Evolutionary conservation across 2,113 vertebrate genomes (phyloP).

Genomic region (Macaca mulatta): DNA sequence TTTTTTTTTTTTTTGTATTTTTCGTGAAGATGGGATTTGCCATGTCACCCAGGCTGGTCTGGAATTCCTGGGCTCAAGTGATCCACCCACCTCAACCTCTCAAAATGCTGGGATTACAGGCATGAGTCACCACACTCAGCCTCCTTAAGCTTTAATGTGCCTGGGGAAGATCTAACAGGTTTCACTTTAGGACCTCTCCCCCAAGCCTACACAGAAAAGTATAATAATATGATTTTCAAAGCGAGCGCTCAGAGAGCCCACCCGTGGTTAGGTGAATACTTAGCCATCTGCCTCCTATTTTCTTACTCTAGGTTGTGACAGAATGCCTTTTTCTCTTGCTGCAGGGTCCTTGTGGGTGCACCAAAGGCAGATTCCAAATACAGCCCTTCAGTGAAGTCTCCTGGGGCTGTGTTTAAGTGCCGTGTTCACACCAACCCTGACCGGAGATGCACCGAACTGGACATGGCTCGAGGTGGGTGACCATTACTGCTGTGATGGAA

Average conservation of each 20-base stretch:
- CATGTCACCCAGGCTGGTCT: neutral
- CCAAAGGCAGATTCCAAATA: constrained; percentile 95
- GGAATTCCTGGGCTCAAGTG: neutral
- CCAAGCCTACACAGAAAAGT: neutral
- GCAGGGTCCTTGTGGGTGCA: constrained; percentile 96
- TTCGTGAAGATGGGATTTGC: neutral
- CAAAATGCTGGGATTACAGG: neutral
- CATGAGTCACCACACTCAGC: neutral
- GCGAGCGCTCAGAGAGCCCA: accelerated
- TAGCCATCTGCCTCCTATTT: neutral
- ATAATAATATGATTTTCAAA: neutral
- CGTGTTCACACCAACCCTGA: constrained; percentile 96
- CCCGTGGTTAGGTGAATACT: too few species aligned
- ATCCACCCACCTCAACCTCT: neutral
- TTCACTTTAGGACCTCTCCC: neutral
- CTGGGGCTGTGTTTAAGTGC: constrained; percentile 97
- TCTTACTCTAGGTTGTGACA: neutral
- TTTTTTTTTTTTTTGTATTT: too few species aligned
- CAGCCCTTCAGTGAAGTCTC: constrained; percentile 92
- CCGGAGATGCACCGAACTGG: constrained; percentile 96
- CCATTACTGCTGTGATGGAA: too few species aligned
- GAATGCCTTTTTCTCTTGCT: constrained; percentile 70
- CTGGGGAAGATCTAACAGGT: neutral
- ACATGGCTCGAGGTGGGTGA: constrained; percentile 94
- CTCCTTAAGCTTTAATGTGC: neutral